Percentiles rank a stretch among this genome's conserved stretches.
Conservation (phyloP, 2,113 vertebrate species). For the Eupsittula cactorum region DNA sequence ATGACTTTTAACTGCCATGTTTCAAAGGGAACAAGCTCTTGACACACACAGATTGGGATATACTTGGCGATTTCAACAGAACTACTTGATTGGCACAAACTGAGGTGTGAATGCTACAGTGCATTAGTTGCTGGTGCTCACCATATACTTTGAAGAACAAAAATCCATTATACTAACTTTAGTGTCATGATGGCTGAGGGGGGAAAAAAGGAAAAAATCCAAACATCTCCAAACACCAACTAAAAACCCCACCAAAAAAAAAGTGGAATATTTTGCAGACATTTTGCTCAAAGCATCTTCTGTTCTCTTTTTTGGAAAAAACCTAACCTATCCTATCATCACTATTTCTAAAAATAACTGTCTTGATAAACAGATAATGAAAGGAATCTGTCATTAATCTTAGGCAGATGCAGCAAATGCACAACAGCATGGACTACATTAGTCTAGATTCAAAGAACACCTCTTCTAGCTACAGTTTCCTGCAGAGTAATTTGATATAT, state of each 20-base stretch:
- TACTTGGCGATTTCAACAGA: neutral
- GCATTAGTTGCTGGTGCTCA: neutral
- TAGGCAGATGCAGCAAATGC: neutral
- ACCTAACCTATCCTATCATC: neutral
- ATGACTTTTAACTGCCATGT: neutral
- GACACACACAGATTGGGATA: neutral
- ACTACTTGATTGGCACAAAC: rapidly evolving
- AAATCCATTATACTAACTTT: neutral
- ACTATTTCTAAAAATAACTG: neutral
- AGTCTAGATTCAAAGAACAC: neutral
- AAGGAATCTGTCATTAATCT: neutral
- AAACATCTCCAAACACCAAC: neutral
- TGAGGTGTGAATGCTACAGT: neutral
- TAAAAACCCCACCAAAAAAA: neutral
- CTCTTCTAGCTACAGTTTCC: neutral
- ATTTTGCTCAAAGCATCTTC: neutral
- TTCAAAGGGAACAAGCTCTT: neutral
- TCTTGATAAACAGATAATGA: neutral
- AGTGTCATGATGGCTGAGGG: neutral
- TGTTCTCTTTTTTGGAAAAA: neutral
- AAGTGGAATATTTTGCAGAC: neutral
- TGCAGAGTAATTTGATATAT: neutral
- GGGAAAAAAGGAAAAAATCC: rapidly evolving
- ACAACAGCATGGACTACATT: neutral
- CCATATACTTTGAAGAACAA: neutral